Evolutionary conservation across 2,113 vertebrate species (phyloP).

Genomic region (Alethe diademata): DNA sequence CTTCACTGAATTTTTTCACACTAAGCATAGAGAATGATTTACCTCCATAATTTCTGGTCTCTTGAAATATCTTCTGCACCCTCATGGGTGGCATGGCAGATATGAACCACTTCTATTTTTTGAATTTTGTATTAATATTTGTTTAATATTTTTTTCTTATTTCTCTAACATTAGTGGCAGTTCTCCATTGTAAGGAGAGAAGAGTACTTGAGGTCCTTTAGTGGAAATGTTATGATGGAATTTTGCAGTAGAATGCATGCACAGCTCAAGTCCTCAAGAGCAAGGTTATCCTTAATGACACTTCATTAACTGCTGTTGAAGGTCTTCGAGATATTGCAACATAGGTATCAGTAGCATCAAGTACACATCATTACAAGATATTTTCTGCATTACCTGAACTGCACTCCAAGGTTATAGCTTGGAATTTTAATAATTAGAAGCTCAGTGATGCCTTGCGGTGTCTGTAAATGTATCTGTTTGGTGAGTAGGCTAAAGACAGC

Average conservation of each 20-base stretch:
- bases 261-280: not conserved
- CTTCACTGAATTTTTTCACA: not conserved
- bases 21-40: not conserved
- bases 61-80: not conserved
- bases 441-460: not conserved
- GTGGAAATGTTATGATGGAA: not conserved
- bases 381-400: not conserved
- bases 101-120: not conserved
- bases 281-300: not conserved
- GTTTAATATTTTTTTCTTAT: not conserved
- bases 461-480: not conserved
- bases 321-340: not conserved
- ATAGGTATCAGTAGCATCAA: not conserved
- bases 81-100: not conserved
- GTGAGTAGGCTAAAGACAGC: not conserved
- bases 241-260: not conserved
- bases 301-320: not conserved
- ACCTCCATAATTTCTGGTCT: not conserved
- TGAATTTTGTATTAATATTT: not conserved
- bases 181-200: not conserved
- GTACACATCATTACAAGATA: not conserved
- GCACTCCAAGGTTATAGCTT: not conserved
- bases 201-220: not conserved
- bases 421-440: slow-evolving; percentile 1
- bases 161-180: not conserved